These are phyloP conservation scores for Eonycteris spelaea DNA, from an alignment of 2,113 vertebrate genomes.

Conservation along the genomic window DNA sequence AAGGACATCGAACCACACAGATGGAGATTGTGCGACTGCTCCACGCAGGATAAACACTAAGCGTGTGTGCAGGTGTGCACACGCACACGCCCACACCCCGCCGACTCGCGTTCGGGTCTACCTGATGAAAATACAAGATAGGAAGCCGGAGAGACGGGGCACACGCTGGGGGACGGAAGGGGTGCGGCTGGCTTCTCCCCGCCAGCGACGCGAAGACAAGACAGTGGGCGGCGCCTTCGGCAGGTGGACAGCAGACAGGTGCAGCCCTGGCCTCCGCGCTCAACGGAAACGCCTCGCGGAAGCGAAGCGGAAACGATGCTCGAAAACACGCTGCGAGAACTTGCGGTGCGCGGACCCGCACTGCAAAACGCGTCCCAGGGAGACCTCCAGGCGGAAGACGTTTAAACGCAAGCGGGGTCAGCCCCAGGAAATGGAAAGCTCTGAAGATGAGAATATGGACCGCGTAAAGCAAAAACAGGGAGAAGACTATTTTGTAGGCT, in stretches of 20 bases:
- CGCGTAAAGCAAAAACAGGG: neutral
- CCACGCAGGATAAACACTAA: neutral
- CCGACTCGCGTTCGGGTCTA: neutral
- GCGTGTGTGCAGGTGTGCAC: neutral
- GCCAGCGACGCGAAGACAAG: neutral
- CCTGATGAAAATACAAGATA: neutral
- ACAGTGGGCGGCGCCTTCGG: accelerated
- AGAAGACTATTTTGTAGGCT: neutral
- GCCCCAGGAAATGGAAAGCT: neutral
- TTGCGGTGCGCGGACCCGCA: too few species aligned
- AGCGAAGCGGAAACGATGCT: too few species aligned
- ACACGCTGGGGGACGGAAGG: accelerated
- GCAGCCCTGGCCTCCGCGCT: neutral
- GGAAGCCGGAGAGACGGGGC: neutral
- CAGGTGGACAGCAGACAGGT: too few species aligned
- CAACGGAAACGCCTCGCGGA: neutral
- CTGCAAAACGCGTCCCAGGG: neutral
- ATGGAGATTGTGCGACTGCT: accelerated
- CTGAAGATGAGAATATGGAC: neutral
- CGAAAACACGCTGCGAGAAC: too few species aligned
- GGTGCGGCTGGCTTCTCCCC: accelerated
- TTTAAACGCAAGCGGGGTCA: neutral
- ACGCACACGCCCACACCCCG: too few species aligned
- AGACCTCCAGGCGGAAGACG: neutral
- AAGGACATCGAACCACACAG: too few species aligned